Percentiles rank a stretch among this genome's conserved stretches.
These are phyloP conservation scores for Actias luna DNA, from an alignment of 2,888 invertebrate species.

Conservation along the genomic window DNA sequence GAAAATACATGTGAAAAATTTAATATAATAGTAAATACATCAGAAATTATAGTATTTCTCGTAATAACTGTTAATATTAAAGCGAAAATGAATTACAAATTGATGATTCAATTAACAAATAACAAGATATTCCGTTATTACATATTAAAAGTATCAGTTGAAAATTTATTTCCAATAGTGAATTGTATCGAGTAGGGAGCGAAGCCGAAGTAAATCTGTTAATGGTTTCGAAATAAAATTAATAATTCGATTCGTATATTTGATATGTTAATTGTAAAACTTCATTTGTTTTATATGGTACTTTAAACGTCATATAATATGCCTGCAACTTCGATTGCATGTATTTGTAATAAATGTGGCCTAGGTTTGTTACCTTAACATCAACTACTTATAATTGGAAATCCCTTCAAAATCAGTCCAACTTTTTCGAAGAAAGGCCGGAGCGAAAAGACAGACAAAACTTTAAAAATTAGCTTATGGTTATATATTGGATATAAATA, in stretches of 20 bases:
- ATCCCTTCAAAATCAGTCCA: too few relatives aligned
- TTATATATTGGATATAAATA: too few relatives aligned
- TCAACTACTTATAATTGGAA: too few relatives aligned
- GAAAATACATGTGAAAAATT: too few relatives aligned
- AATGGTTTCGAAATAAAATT: slow-evolving; percentile 29
- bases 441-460: too few relatives aligned
- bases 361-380: too few relatives aligned
- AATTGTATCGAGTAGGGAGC: slow-evolving; percentile 19
- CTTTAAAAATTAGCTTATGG: too few relatives aligned
- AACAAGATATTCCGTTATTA: slow-evolving; percentile 1
- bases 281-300: slow-evolving; percentile 13
- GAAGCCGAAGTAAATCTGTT: slow-evolving; percentile 27
- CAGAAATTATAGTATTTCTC: too few relatives aligned
- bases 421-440: too few relatives aligned
- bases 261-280: slow-evolving; percentile 28
- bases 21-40: too few relatives aligned
- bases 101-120: neutral
- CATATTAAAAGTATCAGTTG: neutral
- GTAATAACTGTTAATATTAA: neutral
- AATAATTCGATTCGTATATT: slow-evolving; percentile 30
- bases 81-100: neutral
- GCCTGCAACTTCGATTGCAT: neutral
- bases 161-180: slow-evolving; percentile 5
- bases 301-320: neutral
- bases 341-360: too few relatives aligned